Evolutionary conservation across 1,140 invertebrate genomes (phyloP).

Genomic region (Dermatophagoides farinae): DNA sequence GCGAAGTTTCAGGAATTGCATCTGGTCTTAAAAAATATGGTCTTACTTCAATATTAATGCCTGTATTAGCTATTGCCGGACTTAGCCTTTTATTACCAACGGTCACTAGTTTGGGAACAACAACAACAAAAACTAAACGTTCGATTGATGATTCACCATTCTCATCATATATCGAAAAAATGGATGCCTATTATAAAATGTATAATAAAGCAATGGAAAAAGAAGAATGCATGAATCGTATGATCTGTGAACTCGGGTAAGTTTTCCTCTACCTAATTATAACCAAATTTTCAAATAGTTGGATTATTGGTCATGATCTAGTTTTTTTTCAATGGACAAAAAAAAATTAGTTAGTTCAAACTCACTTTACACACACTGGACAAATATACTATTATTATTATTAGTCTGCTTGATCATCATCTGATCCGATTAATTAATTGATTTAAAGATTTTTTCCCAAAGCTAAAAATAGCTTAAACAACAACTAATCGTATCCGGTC

Average conservation of each 20-base stretch:
- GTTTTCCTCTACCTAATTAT: too few species aligned
- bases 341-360: too few species aligned
- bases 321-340: too few species aligned
- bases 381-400: too few species aligned
- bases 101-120: slow-evolving; percentile 19
- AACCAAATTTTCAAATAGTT: too few species aligned
- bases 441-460: too few species aligned
- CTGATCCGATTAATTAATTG: too few species aligned
- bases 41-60: slow-evolving; percentile 21
- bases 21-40: slow-evolving; percentile 18
- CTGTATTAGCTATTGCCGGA: slow-evolving; percentile 21
- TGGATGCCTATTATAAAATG: slow-evolving; percentile 20
- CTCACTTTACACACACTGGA: too few species aligned
- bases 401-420: too few species aligned
- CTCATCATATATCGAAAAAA: slow-evolving; percentile 17
- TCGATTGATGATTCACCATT: slow-evolving; percentile 14
- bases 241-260: slow-evolving; percentile 22
- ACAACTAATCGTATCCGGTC: too few species aligned
- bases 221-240: slow-evolving; percentile 23
- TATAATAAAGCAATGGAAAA: slow-evolving; percentile 22
- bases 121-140: slow-evolving; percentile 12
- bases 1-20: slow-evolving; percentile 5
- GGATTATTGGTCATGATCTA: too few species aligned
- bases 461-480: too few species aligned
- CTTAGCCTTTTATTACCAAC: slow-evolving; percentile 21